Evolutionary conservation across 2,797 vertebrate genomes (phyloP).

Genomic region (Mionectes olivaceus): DNA sequence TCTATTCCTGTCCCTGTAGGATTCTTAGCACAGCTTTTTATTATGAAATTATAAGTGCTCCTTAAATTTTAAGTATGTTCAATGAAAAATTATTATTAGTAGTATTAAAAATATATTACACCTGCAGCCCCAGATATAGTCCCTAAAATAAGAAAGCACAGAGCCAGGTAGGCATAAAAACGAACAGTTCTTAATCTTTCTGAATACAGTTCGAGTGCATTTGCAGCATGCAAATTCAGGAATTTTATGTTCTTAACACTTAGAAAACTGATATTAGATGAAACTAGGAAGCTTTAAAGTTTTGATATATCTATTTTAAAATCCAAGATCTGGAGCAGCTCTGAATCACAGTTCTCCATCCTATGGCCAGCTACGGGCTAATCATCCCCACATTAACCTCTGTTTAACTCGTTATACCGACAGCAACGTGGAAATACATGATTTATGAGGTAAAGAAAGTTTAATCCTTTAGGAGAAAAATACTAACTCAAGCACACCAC

Average conservation of each 20-base stretch:
- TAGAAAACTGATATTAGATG: neutral
- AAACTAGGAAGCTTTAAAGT: neutral
- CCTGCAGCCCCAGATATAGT: neutral
- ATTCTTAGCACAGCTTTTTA: neutral
- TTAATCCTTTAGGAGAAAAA: neutral
- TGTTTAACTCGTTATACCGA: neutral
- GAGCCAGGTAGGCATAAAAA: neutral
- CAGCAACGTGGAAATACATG: neutral
- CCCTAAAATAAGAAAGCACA: neutral
- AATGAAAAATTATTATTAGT: neutral
- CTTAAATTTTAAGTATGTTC: neutral
- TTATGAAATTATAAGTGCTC: neutral
- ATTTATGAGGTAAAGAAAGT: conserved; percentile 11
- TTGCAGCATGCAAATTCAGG: neutral
- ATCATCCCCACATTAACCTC: neutral
- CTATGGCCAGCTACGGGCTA: neutral
- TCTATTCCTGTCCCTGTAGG: neutral
- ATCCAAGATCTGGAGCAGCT: neutral
- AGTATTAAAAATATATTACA: neutral
- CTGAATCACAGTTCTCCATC: neutral
- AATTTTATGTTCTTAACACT: neutral
- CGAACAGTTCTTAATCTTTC: neutral
- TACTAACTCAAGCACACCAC: neutral
- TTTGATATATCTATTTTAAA: neutral
- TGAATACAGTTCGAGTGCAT: neutral